Conservation (phyloP, 2,797 vertebrate genomes). For the Vespertilio murinus region DNA sequence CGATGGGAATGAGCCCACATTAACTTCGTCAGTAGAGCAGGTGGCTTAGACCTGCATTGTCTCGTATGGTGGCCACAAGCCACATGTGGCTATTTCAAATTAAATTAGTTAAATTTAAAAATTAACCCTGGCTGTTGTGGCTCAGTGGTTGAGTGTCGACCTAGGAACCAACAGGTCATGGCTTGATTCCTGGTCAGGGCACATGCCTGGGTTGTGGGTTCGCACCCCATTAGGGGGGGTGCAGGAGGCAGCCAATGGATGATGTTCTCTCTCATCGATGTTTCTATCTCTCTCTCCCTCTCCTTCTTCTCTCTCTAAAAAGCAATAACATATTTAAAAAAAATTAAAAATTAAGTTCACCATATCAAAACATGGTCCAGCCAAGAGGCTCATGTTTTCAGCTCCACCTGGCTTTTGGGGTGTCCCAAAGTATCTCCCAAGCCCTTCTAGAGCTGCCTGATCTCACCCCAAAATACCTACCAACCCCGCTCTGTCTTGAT, state of each 20-base stretch:
- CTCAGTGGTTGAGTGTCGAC: too few species aligned
- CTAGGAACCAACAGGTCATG: too few species aligned
- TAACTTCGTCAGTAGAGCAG: neutral
- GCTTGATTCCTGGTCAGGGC: too few species aligned
- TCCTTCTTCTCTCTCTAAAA: too few species aligned
- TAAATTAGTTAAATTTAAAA: neutral
- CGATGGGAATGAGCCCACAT: neutral
- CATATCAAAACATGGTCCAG: too few species aligned
- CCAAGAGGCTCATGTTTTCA: neutral
- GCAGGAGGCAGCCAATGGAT: too few species aligned
- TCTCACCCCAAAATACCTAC: neutral
- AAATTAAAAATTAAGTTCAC: neutral
- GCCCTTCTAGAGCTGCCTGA: neutral
- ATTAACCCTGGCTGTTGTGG: neutral
- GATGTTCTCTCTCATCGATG: too few species aligned
- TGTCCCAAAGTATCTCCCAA: neutral
- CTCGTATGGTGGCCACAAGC: neutral
- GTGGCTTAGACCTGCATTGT: neutral
- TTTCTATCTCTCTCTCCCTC: too few species aligned
- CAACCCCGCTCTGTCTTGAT: rapidly evolving
- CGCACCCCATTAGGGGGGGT: too few species aligned
- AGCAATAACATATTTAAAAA: too few species aligned
- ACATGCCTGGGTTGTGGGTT: too few species aligned
- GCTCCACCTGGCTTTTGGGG: neutral
- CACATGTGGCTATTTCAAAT: neutral